Conservation (phyloP, 2,797 vertebrate genomes). For the Tamandua tetradactyla region DNA sequence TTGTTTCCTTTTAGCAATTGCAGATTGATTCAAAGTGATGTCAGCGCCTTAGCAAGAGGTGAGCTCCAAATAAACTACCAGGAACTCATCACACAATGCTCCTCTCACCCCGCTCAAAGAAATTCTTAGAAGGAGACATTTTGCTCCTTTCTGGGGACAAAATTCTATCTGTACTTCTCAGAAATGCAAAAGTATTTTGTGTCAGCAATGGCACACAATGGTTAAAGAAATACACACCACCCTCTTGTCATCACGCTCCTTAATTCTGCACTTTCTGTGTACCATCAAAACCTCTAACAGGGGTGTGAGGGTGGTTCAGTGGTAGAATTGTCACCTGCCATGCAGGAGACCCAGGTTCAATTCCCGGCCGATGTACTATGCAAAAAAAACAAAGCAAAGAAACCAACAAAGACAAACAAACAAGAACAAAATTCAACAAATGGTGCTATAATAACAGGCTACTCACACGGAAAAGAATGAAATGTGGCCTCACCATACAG, state of each 20-base stretch:
- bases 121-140: not conserved
- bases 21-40: slow-evolving; percentile 12
- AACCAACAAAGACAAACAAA: too few relatives aligned
- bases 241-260: not conserved
- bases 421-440: too few relatives aligned
- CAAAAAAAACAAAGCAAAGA: too few relatives aligned
- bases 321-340: too few relatives aligned
- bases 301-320: too few relatives aligned
- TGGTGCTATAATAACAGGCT: too few relatives aligned
- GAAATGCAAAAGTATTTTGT: not conserved
- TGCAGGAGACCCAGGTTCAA: too few relatives aligned
- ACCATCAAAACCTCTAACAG: slow-evolving; percentile 1
- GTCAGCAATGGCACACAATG: not conserved
- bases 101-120: not conserved
- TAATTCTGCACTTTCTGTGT: not conserved
- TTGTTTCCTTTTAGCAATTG: not conserved
- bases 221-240: not conserved
- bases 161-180: not conserved
- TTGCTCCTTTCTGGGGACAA: not conserved
- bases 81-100: not conserved
- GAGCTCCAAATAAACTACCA: not conserved
- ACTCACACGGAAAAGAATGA: too few relatives aligned
- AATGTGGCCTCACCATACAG: too few relatives aligned
- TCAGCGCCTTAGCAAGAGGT: not conserved
- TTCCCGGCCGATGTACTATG: too few relatives aligned